Conservation (phyloP, 2,797 vertebrate genomes). For the Oreortyx pictus region DNA sequence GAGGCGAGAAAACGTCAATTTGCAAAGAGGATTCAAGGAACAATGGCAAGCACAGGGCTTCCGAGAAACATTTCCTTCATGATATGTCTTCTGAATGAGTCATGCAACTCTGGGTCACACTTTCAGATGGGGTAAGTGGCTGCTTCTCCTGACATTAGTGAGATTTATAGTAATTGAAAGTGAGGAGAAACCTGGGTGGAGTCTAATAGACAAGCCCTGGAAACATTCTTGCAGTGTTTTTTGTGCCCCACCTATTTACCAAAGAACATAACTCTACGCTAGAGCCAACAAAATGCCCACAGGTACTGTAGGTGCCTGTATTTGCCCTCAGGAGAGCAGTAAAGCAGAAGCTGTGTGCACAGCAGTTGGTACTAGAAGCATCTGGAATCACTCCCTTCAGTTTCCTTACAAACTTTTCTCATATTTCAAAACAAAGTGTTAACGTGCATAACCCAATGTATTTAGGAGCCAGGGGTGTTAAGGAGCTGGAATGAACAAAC, state of each 20-base stretch:
- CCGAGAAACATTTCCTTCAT: neutral
- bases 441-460: neutral
- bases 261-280: neutral
- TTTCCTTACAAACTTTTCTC: neutral
- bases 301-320: neutral
- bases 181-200: neutral
- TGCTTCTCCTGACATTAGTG: neutral
- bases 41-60: neutral
- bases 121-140: neutral
- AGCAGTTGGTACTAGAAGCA: neutral
- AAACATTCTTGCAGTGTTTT: neutral
- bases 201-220: neutral
- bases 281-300: neutral
- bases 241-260: neutral
- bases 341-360: neutral
- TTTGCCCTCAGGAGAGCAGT: neutral
- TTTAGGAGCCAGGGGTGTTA: neutral
- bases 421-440: neutral
- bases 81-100: neutral
- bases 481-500: neutral
- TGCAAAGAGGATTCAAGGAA: slow-evolving; percentile 53
- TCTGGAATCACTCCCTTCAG: neutral
- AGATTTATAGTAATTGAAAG: neutral
- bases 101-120: neutral
- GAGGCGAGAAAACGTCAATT: slow-evolving; percentile 41